Percentiles rank a stretch among this genome's conserved stretches.
Conservation (phyloP, 2,797 vertebrate genomes). For the Amphiprion clarkii region DNA sequence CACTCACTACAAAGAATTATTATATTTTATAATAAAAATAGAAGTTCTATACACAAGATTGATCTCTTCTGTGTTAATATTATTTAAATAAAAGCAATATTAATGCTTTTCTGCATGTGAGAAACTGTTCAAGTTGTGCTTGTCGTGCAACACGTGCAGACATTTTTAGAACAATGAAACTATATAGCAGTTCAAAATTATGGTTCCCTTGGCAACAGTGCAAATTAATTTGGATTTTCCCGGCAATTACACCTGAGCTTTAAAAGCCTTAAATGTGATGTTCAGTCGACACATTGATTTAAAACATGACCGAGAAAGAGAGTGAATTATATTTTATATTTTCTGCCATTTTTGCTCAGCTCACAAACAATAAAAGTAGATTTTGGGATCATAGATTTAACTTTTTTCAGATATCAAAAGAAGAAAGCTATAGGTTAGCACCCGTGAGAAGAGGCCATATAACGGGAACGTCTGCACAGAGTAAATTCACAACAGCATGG, state of each 20-base stretch:
- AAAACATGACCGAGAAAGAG: slow-evolving; percentile 11
- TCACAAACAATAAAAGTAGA: background rate
- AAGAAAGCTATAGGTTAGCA: slow-evolving; percentile 10
- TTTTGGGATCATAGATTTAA: background rate
- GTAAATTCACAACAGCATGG: slow-evolving; percentile 36
- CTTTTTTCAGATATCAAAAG: background rate
- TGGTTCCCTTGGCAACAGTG: slow-evolving; percentile 65
- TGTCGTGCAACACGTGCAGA: slow-evolving; percentile 15
- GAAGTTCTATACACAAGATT: background rate
- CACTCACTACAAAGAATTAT: background rate
- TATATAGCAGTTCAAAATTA: slow-evolving; percentile 22
- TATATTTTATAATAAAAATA: background rate
- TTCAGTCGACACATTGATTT: slow-evolving; percentile 6
- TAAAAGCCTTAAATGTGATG: slow-evolving; percentile 7
- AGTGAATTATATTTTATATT: background rate
- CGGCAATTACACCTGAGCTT: slow-evolving; percentile 27
- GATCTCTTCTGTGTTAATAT: slow-evolving; percentile 2
- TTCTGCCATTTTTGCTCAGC: slow-evolving; percentile 7
- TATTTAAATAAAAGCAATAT: background rate
- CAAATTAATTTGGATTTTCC: slow-evolving; percentile 33
- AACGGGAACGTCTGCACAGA: slow-evolving; percentile 32
- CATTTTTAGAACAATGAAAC: slow-evolving; percentile 49
- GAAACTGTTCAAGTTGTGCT: slow-evolving; percentile 7
- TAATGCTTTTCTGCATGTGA: background rate
- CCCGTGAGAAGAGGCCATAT: slow-evolving; percentile 2